Conservation (phyloP, 2,113 vertebrate species). For the Sander lucioperca region DNA sequence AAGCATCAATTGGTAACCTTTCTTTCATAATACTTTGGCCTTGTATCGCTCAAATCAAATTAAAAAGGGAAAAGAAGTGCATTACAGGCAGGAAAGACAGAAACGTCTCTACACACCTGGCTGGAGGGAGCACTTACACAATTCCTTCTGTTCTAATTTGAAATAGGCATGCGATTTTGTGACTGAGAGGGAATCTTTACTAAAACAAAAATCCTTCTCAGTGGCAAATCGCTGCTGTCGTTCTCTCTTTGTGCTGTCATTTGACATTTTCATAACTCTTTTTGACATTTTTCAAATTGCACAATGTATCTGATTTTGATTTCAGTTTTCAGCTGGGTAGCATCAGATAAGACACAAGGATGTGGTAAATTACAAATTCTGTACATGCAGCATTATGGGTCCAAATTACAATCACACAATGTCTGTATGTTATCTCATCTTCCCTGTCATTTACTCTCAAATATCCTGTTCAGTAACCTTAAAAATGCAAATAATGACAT, state of each 20-base stretch:
- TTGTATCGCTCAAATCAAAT: not conserved
- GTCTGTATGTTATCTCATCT: constrained; percentile 18
- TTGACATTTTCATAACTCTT: constrained; percentile 61
- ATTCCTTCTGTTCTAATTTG: constrained; percentile 8
- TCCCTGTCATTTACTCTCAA: constrained; percentile 14
- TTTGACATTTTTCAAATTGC: constrained; percentile 62
- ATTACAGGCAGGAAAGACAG: not conserved
- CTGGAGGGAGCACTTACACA: not conserved
- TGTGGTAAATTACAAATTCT: constrained; percentile 20
- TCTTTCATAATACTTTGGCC: not conserved
- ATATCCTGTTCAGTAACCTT: constrained; percentile 8
- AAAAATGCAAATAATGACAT: constrained; percentile 25
- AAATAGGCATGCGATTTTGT: not conserved
- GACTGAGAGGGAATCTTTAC: constrained; percentile 7
- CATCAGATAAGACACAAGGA: constrained; percentile 9
- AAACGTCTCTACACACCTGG: not conserved
- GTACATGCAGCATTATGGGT: constrained; percentile 12
- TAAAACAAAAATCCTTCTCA: not conserved
- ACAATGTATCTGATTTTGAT: constrained; percentile 40
- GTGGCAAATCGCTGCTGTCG: constrained; percentile 29
- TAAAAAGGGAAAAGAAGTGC: not conserved
- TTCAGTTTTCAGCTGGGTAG: constrained; percentile 13
- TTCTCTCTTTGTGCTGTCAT: constrained; percentile 26
- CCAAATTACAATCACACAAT: not conserved
- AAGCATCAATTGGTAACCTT: not conserved